Conservation (phyloP, 1,140 invertebrate genomes). For the Hycleus phaleratus region DNA sequence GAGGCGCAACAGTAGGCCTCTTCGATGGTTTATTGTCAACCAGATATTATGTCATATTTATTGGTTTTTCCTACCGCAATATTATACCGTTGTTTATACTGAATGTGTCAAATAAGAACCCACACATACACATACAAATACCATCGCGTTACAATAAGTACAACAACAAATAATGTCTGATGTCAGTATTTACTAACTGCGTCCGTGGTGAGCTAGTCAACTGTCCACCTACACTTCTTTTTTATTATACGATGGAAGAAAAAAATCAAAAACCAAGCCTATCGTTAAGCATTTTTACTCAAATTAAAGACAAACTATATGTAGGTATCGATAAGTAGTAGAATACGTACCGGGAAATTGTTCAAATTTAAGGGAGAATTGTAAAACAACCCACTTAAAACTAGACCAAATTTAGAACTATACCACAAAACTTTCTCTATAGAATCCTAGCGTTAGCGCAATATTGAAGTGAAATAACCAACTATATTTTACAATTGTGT, state of each 20-base stretch:
- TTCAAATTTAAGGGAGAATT: no score
- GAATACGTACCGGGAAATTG: no score
- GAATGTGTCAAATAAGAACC: conserved; percentile 10
- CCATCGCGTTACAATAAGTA: background rate
- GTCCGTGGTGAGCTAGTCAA: conserved; percentile 2
- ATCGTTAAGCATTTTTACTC: no score
- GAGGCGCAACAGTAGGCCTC: background rate
- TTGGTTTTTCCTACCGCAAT: conserved; percentile 4
- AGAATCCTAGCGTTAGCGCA: conserved; percentile 31
- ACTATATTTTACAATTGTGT: background rate
- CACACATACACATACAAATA: conserved; percentile 5
- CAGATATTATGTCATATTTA: background rate
- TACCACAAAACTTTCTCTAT: conserved; percentile 36
- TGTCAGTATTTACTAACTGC: conserved; percentile 10
- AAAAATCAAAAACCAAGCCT: background rate
- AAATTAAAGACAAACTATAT: no score
- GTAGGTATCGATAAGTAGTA: no score
- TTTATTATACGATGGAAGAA: no score
- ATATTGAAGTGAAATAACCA: conserved; percentile 17
- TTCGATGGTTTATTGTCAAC: conserved; percentile 2
- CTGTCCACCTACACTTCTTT: conserved; percentile 3
- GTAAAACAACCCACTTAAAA: conserved; percentile 12
- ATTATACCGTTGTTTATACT: conserved; percentile 3
- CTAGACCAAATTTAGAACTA: conserved; percentile 21
- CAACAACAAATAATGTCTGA: conserved; percentile 9